These are phyloP conservation scores for Rhombomys opimus DNA, from an alignment of 2,113 vertebrate species.

Conservation along the genomic window DNA sequence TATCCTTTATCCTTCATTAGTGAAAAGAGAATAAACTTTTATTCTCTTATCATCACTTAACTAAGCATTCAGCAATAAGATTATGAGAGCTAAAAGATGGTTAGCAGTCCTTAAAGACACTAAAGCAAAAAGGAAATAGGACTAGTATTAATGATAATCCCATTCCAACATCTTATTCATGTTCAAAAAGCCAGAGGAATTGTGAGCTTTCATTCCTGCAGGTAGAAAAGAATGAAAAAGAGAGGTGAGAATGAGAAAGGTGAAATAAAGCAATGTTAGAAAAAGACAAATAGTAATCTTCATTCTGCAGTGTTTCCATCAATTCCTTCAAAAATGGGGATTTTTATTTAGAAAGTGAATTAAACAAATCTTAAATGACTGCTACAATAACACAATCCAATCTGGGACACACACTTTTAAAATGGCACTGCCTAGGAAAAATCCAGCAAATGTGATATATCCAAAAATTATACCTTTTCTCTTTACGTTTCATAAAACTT, in stretches of 20 bases:
- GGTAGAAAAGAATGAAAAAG: slow-evolving; percentile 12
- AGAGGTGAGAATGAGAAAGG: neutral
- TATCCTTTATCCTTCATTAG: slow-evolving; percentile 71
- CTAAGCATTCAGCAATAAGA: slow-evolving; percentile 63
- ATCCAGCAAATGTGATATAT: neutral
- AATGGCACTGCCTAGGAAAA: slow-evolving; percentile 38
- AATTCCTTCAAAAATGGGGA: neutral
- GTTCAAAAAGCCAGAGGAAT: slow-evolving; percentile 33
- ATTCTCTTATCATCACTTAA: slow-evolving; percentile 33
- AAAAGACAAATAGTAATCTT: neutral
- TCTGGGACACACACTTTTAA: neutral
- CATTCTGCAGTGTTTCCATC: neutral
- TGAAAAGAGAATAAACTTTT: slow-evolving; percentile 58
- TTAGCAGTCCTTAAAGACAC: slow-evolving; percentile 62
- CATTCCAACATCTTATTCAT: slow-evolving; percentile 46
- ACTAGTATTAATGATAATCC: neutral
- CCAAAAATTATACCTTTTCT: neutral
- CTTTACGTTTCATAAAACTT: neutral
- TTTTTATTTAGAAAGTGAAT: slow-evolving; percentile 16
- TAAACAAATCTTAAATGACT: slow-evolving; percentile 34
- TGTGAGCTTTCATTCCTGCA: slow-evolving; percentile 15
- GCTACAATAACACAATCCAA: neutral
- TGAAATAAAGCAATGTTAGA: neutral
- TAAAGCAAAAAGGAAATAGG: slow-evolving; percentile 42
- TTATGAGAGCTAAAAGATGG: slow-evolving; percentile 66